Conservation (phyloP, 2,888 invertebrate genomes). For the Disparrhopalites patrizii region DNA sequence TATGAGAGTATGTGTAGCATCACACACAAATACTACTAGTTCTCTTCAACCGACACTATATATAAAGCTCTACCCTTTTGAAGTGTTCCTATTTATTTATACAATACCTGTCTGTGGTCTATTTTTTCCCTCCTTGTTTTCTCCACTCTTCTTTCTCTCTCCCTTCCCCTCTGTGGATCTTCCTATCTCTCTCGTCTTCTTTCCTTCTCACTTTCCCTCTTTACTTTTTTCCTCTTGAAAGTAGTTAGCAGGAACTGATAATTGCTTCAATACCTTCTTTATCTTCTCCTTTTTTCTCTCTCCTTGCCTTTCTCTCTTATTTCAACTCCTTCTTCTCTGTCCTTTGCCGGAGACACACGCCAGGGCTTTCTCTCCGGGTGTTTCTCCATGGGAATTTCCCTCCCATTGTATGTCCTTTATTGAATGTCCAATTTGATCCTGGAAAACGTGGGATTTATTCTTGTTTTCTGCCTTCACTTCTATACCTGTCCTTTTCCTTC, state of each 20-base stretch:
- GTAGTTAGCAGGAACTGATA: background rate
- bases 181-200: background rate
- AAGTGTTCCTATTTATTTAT: conserved; percentile 24
- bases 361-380: too few relatives aligned
- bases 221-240: background rate
- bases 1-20: background rate
- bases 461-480: background rate
- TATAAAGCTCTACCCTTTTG: conserved; percentile 22
- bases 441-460: too few relatives aligned
- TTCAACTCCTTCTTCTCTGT: background rate
- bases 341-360: too few relatives aligned
- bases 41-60: background rate
- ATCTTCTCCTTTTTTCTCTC: background rate
- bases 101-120: conserved; percentile 19
- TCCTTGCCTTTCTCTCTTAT: background rate
- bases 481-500: too few relatives aligned
- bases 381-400: too few relatives aligned
- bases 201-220: background rate
- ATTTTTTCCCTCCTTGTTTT: background rate
- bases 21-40: background rate
- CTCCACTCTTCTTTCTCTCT: conserved; percentile 4
- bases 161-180: background rate
- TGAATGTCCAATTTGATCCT: too few relatives aligned
- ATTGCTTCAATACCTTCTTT: background rate
- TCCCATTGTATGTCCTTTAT: too few relatives aligned